These are phyloP conservation scores for Falcunculus frontatus DNA, from an alignment of 2,113 vertebrate genomes.

Conservation along the genomic window DNA sequence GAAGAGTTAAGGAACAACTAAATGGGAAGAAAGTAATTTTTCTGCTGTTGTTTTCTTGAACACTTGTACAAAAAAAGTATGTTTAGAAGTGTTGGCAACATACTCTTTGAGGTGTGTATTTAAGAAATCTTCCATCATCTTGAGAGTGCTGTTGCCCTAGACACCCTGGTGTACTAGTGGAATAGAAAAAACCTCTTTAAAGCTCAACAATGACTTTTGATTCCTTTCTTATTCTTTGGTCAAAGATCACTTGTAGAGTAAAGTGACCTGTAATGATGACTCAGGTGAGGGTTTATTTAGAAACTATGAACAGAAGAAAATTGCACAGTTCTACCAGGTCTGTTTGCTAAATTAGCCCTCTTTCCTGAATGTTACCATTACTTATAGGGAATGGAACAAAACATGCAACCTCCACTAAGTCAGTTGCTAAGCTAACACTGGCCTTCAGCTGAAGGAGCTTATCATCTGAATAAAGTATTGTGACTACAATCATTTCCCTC, in stretches of 20 bases:
- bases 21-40: not conserved
- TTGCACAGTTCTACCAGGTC: not conserved
- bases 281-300: not conserved
- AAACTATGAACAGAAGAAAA: conserved; percentile 4
- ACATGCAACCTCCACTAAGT: not conserved
- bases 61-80: not conserved
- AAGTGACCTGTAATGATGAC: conserved; percentile 1
- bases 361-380: not conserved
- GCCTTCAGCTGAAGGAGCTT: not conserved
- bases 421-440: not conserved
- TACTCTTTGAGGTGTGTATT: not conserved
- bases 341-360: not conserved
- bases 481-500: not conserved
- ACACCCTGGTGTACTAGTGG: not conserved
- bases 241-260: not conserved
- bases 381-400: not conserved
- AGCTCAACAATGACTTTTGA: not conserved
- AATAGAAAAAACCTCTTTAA: not conserved
- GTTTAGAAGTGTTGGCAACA: not conserved
- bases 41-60: not conserved
- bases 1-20: not conserved
- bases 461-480: not conserved
- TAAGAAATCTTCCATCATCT: not conserved
- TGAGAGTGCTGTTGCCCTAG: not conserved
- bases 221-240: not conserved